Percentiles rank a stretch among this genome's conserved stretches.
Evolutionary conservation across 92 coral and sea anemone genomes (phyloP).

Genomic region (Bergia sp.): DNA sequence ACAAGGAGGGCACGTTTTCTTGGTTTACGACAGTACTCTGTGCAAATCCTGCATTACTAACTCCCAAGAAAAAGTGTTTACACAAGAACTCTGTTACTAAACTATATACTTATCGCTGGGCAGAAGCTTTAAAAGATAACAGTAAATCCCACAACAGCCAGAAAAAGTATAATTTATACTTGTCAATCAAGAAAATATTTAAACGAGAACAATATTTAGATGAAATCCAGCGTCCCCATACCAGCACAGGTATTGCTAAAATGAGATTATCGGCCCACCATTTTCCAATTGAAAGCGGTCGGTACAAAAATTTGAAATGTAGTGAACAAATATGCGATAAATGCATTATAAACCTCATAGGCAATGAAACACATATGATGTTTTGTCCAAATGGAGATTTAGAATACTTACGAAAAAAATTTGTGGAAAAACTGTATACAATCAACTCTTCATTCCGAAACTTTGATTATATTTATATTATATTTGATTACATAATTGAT

Average conservation of each 20-base stretch:
- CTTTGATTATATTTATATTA: no score
- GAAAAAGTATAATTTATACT: background rate
- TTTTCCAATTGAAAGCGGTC: background rate
- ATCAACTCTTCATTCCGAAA: no score
- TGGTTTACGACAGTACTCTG: slow-evolving; percentile 3
- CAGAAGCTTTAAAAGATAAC: background rate
- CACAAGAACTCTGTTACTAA: no score
- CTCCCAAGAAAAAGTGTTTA: no score
- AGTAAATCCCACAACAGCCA: no score
- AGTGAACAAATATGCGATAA: no score
- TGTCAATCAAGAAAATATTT: background rate
- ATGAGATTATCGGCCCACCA: background rate
- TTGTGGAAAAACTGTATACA: no score
- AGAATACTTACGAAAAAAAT: background rate
- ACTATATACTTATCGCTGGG: no score
- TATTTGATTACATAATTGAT: no score
- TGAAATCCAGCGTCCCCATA: background rate
- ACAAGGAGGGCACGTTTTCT: background rate
- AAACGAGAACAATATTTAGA: slow-evolving; percentile 18
- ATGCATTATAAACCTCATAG: no score
- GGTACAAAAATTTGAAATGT: background rate
- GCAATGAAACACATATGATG: background rate
- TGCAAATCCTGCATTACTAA: no score
- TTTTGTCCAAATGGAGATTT: background rate
- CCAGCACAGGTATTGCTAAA: background rate